Conservation (phyloP, 2,888 invertebrate genomes). For the Andrena hattorfiana region DNA sequence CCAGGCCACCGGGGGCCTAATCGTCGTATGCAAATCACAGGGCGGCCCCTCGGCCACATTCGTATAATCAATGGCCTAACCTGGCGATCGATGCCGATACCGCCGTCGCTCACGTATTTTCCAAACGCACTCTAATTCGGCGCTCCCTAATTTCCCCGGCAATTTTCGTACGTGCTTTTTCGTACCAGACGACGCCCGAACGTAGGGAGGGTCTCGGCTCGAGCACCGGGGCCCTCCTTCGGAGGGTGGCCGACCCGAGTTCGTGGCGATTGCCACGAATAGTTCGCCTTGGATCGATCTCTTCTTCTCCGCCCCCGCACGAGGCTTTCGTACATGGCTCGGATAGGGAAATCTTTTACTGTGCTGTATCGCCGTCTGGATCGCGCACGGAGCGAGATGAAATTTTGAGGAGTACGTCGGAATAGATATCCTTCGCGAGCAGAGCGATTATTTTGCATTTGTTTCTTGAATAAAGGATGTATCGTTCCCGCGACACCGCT, state of each 20-base stretch:
- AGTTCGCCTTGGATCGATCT: background rate
- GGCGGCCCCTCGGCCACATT: slow-evolving; percentile 71
- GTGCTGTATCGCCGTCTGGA: too few species aligned
- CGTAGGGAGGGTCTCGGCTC: background rate
- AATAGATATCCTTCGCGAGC: background rate
- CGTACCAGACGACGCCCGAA: slow-evolving; percentile 41
- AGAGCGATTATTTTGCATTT: slow-evolving; percentile 20
- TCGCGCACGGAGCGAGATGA: too few species aligned
- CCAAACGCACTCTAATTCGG: slow-evolving; percentile 65
- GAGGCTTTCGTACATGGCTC: too few species aligned
- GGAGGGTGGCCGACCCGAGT: slow-evolving; percentile 16
- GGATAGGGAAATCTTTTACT: too few species aligned
- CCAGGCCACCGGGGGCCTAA: slow-evolving; percentile 73
- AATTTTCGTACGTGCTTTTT: slow-evolving; percentile 62
- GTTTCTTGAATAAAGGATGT: background rate
- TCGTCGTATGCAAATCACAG: slow-evolving; percentile 80
- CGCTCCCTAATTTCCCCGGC: slow-evolving; percentile 55
- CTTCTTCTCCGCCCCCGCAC: too few species aligned
- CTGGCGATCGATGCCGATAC: slow-evolving; percentile 72
- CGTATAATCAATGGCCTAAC: slow-evolving; percentile 77
- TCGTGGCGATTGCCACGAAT: slow-evolving; percentile 16
- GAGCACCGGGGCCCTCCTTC: background rate
- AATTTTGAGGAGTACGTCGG: too few species aligned
- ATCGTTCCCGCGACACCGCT: slow-evolving; percentile 9
- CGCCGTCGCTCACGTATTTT: slow-evolving; percentile 62